A percentile compares a stretch with the other conserved stretches of the same genome.
These are phyloP conservation scores for Heliopora coerulea DNA, from an alignment of 92 coral and sea anemone genomes.

Conservation along the genomic window DNA sequence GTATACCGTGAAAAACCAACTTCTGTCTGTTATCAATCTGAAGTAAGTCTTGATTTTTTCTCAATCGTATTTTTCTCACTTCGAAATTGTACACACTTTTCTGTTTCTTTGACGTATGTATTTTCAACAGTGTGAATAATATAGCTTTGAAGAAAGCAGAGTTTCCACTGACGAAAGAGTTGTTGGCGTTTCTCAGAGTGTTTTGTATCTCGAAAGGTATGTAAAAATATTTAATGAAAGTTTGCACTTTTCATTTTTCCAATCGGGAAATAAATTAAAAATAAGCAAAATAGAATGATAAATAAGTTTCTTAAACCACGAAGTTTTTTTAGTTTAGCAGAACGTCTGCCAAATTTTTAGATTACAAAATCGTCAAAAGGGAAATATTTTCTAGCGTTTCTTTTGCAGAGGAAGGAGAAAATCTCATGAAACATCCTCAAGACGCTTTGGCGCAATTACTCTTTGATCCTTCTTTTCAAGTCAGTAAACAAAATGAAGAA, in stretches of 20 bases:
- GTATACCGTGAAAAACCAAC: conserved; percentile 74
- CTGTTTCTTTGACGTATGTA: too few species aligned
- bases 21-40: conserved; percentile 59
- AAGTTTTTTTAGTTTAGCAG: too few species aligned
- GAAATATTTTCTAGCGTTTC: too few species aligned
- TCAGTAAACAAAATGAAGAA: conserved; percentile 68
- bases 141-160: conserved; percentile 52
- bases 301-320: too few species aligned
- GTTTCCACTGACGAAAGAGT: conserved; percentile 68
- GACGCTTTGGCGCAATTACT: conserved; percentile 45
- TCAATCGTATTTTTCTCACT: too few species aligned
- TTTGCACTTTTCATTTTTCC: too few species aligned
- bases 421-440: conserved; percentile 39
- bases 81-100: too few species aligned
- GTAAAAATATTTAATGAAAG: not conserved
- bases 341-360: too few species aligned
- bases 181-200: conserved; percentile 75
- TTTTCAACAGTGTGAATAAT: conserved; percentile 34
- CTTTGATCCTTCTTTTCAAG: conserved; percentile 54
- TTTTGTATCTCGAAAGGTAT: conserved; percentile 84
- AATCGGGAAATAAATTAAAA: too few species aligned
- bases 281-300: too few species aligned
- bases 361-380: too few species aligned
- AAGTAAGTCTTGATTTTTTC: conserved; percentile 62
- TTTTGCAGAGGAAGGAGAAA: conserved; percentile 57